Base-by-base conservation (phyloP, 1,140 invertebrate genomes). In the Calycopis cecrops region DNA sequence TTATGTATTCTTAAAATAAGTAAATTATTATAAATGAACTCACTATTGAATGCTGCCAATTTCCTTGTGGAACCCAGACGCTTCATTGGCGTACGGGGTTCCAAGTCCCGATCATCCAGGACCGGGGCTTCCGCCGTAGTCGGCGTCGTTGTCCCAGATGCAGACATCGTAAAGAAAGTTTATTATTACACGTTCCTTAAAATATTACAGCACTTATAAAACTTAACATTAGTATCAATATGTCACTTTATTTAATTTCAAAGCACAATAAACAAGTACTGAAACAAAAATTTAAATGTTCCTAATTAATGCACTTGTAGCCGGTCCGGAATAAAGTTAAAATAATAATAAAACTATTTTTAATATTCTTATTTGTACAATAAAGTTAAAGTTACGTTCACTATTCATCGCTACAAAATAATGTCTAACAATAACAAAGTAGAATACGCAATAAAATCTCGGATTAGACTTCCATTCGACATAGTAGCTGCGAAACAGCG, bases 61-160 rank as follows among this genome's bases (percentile, higher is more conserved):
- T 95, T 95, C 71, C 93, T 91, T 10, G 93, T 94, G 51, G 93
- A 94, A 69, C 93, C 94, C 56, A 95, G 90, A 42, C 93, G 87
- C 80, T 92, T 92, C 81, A 94, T 94, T 35, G 93, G 93, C 53
- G 93, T 94, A 69, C 93, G 93, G 57, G 90, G 90, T 75, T 93
- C 92, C 73, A 92, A 90, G 76, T 94, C 93, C 48, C 82, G 78
- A 40, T 84, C 79, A 40, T 83, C 78, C 48, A 79, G 68, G 38
- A 62, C 59, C 12, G 71, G 65, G 52, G 71, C 65, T 51, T 73
- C 74, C 38, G 56, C 50, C 59, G 62, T 48, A 60, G 73, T 73
- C 59, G 79, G 71, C 56, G 78, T 76, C 55, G 73, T 68, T 9
- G 73, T 69, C 33, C 64, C 77, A 12, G 80, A 77, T 65, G 66